Base-by-base conservation (phyloP, 2,888 invertebrate genomes). In the Agrenia bidenticulata region DNA sequence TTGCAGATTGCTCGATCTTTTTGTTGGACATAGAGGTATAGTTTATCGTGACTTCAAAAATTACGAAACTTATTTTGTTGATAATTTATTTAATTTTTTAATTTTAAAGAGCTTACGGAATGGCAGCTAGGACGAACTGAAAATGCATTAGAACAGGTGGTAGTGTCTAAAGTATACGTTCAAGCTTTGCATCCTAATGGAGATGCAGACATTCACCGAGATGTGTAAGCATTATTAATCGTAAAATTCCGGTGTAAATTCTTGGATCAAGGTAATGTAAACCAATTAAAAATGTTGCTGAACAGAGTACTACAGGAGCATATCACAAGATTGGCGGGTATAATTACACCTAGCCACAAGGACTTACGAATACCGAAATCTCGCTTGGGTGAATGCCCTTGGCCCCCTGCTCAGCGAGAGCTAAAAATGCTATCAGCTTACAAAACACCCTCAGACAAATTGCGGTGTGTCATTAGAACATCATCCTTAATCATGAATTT, bases 141-240 rank as follows among this genome's bases (percentile, higher is more conserved):
- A 77, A 82, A 87, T 66, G 90, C 92, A 2, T 88, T 98, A 71
- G 97, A 98, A 80, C 85, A 95, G 54, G 88, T 89, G n/a, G 86
- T 97, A 7, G 90, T 97, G 85, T 90, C 91, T 58, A 85, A 90
- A 27, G 89, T 98, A 61, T 98, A 98, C 81, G 86, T 89, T 45
- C 89, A 92, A 78, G 95, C 97, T 55, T 85, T 99, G 80, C 96
- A 94, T 82, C 98, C 98, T 5, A 97, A 98, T 79, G 94, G 94
- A 2, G 98, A 98, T 80, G 95, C 92, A 0, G 98, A 99, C 81
- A 85, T 93, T 70, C 88, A 90, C 24, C 82, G 97, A 67, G 98
- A 98, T 80, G 89, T 89, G 90, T 91, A 78, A 84, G 32, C 7
- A 55, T 55, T 51, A 5, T 13, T 7, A 11, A 27, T 11, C 21